Evolutionary conservation across 2,888 invertebrate genomes (phyloP).

Genomic region (Apodemia zela): DNA sequence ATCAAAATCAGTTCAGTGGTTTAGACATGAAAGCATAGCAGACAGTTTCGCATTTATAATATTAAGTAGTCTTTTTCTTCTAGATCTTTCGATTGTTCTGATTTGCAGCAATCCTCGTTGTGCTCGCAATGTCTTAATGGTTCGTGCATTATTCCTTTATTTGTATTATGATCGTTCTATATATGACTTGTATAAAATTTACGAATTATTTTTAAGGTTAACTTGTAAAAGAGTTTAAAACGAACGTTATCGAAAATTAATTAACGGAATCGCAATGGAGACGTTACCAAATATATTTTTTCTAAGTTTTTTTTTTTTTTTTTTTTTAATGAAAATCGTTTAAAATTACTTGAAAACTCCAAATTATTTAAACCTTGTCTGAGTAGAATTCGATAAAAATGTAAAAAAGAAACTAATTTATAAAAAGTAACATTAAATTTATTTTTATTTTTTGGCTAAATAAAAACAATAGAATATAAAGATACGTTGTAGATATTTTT

Average conservation of each 20-base stretch:
- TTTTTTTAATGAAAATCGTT: background rate
- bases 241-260: conserved; percentile 11
- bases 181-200: background rate
- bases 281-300: conserved; percentile 2
- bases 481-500: too few relatives aligned
- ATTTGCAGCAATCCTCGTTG: conserved; percentile 36
- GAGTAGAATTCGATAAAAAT: too few relatives aligned
- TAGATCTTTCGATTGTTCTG: background rate
- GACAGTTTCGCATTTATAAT: too few relatives aligned
- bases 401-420: too few relatives aligned
- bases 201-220: conserved; percentile 15
- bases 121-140: conserved; percentile 51
- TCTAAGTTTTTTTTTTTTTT: too few relatives aligned
- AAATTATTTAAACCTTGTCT: too few relatives aligned
- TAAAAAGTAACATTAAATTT: too few relatives aligned
- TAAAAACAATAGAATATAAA: too few relatives aligned
- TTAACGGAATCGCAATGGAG: background rate
- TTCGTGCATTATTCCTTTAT: conserved; percentile 30
- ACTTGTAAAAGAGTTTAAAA: conserved; percentile 7
- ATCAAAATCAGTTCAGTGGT: too few relatives aligned
- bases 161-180: conserved; percentile 16
- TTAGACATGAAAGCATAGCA: too few relatives aligned
- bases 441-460: too few relatives aligned
- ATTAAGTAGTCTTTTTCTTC: background rate
- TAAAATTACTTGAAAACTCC: background rate